A percentile compares a stretch with the other conserved stretches of the same genome.
These are phyloP conservation scores for Hirudo medicinalis DNA, from an alignment of 1,140 invertebrate species.

Conservation along the genomic window DNA sequence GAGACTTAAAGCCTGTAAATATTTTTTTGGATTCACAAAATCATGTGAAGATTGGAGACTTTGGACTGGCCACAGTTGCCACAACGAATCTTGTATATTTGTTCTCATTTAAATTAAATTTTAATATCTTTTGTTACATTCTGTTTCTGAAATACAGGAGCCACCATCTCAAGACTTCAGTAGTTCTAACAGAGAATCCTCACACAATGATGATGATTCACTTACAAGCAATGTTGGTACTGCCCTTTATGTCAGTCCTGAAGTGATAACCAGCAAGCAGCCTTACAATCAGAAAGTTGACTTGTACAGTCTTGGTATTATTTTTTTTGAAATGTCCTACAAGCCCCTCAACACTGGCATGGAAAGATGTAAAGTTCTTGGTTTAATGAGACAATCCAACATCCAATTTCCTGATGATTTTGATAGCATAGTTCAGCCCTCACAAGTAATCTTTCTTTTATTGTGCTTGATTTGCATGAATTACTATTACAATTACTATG, in stretches of 20 bases:
- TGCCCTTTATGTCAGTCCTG: constrained; percentile 80
- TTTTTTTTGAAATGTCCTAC: constrained; percentile 65
- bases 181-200: background rate
- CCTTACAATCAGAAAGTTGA: constrained; percentile 68
- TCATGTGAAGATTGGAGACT: constrained; percentile 51
- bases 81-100: constrained; percentile 30
- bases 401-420: constrained; percentile 56
- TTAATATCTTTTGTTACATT: background rate
- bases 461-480: background rate
- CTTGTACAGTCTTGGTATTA: constrained; percentile 42
- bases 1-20: constrained; percentile 84
- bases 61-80: constrained; percentile 27
- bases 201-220: constrained; percentile 29
- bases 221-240: constrained; percentile 74
- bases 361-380: constrained; percentile 68
- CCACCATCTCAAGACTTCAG: too few relatives aligned
- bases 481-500: background rate
- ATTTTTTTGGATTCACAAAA: constrained; percentile 89
- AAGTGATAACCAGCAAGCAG: constrained; percentile 48
- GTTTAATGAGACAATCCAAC: constrained; percentile 52
- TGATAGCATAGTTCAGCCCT: constrained; percentile 34
- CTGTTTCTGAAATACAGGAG: background rate
- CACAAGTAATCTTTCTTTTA: constrained; percentile 28
- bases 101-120: background rate
- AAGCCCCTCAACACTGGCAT: constrained; percentile 65